A percentile compares a stretch with the other conserved stretches of the same genome.
Evolutionary conservation across 2,888 invertebrate genomes (phyloP).

Genomic region (Catocala fraxini): DNA sequence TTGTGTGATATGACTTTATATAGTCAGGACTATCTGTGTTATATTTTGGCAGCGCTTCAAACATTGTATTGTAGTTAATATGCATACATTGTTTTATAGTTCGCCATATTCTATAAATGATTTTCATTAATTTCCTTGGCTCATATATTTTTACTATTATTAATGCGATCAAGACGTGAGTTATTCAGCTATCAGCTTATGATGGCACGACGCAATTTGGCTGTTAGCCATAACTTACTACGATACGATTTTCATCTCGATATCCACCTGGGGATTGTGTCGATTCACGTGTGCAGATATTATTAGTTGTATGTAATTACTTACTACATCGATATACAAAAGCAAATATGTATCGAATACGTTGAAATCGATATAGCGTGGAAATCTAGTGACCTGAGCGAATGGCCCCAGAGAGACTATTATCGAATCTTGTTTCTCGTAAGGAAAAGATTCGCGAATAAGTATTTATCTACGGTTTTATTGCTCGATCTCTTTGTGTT

Average conservation of each 20-base stretch:
- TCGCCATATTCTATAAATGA: too few species aligned
- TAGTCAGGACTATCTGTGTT: background rate
- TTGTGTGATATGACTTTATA: constrained; percentile 13
- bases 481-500: constrained; percentile 46
- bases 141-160: too few species aligned
- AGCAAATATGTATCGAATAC: constrained; percentile 65
- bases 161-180: too few species aligned
- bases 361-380: constrained; percentile 57
- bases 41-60: background rate
- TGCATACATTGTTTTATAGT: background rate
- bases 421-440: constrained; percentile 68
- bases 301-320: constrained; percentile 74
- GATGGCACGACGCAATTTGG: constrained; percentile 1
- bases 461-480: constrained; percentile 60
- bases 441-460: constrained; percentile 59
- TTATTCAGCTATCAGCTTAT: too few species aligned
- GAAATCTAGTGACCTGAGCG: constrained; percentile 72
- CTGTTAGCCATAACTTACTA: constrained; percentile 16
- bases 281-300: constrained; percentile 58
- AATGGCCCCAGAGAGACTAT: constrained; percentile 73
- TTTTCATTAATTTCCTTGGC: too few species aligned
- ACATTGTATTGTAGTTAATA: background rate
- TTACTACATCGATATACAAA: constrained; percentile 60
- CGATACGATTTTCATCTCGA: constrained; percentile 49
- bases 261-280: constrained; percentile 54